Percentiles rank a stretch among this genome's conserved stretches.
These are phyloP conservation scores for Coccyzus lansbergi DNA, from an alignment of 2,797 vertebrate genomes.

Conservation along the genomic window DNA sequence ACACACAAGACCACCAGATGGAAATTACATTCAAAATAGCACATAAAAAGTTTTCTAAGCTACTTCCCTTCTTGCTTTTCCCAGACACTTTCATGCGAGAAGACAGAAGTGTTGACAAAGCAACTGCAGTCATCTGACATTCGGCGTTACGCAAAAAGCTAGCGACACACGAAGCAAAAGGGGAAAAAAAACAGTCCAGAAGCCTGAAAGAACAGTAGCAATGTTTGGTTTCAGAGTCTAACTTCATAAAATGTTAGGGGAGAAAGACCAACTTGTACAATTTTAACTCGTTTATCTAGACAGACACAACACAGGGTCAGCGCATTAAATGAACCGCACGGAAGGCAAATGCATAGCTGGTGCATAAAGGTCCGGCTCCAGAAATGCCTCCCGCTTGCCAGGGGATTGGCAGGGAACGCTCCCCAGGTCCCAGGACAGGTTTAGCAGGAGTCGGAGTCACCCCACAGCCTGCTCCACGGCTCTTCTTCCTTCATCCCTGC, in stretches of 20 bases:
- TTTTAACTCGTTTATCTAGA: background rate
- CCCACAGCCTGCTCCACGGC: too few relatives aligned
- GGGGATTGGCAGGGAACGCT: too few relatives aligned
- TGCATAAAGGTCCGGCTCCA: background rate
- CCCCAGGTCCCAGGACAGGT: too few relatives aligned
- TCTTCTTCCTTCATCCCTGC: too few relatives aligned
- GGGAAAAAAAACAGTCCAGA: background rate
- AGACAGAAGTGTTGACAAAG: background rate
- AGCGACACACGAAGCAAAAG: background rate
- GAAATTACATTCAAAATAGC: background rate
- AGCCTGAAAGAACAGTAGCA: background rate
- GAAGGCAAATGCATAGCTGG: background rate
- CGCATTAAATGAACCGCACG: fast-evolving
- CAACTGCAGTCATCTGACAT: background rate
- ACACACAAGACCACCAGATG: background rate
- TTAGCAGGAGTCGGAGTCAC: too few relatives aligned
- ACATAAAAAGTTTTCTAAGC: background rate
- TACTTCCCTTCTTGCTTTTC: background rate
- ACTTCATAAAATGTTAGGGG: background rate
- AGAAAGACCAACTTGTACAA: too few relatives aligned
- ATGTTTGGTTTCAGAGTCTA: background rate
- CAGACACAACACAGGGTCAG: fast-evolving
- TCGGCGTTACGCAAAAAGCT: background rate
- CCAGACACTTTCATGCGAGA: background rate
- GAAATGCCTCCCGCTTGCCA: background rate